A percentile compares a stretch with the other conserved stretches of the same genome.
These are phyloP conservation scores for Cinclus mexicanus DNA, from an alignment of 2,113 vertebrate genomes.

Conservation along the genomic window DNA sequence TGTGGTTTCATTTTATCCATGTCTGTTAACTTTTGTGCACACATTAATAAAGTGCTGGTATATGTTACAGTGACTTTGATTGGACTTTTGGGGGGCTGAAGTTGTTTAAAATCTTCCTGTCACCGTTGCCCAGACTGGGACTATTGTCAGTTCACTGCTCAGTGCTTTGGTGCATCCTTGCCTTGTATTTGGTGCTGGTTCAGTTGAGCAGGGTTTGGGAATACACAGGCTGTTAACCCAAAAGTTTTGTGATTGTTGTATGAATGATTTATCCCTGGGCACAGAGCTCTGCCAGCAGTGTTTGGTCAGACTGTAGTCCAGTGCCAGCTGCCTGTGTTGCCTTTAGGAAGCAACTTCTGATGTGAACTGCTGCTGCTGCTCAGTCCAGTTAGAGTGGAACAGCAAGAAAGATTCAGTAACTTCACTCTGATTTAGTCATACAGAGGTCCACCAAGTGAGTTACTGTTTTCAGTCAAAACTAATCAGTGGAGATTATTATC, in stretches of 20 bases:
- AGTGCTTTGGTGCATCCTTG: not conserved
- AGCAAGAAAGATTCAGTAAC: not conserved
- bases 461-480: not conserved
- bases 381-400: not conserved
- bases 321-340: not conserved
- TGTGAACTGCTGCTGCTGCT: not conserved
- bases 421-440: not conserved
- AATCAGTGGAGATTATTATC: not conserved
- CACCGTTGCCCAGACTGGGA: not conserved
- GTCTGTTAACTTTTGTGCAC: not conserved
- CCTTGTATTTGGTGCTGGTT: not conserved
- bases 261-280: not conserved
- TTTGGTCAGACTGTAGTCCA: not conserved
- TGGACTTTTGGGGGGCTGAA: not conserved
- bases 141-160: not conserved
- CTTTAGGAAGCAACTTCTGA: not conserved
- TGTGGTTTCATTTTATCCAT: not conserved
- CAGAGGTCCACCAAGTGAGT: not conserved
- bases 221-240: fast-evolving
- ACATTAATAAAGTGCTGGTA: not conserved
- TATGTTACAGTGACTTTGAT: not conserved
- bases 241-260: fast-evolving
- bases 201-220: not conserved
- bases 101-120: not conserved
- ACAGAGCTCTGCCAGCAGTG: not conserved